phyloP scores from a whole-genome alignment of 2,113 vertebrate species.

The Bubo scandiacus region DNA sequence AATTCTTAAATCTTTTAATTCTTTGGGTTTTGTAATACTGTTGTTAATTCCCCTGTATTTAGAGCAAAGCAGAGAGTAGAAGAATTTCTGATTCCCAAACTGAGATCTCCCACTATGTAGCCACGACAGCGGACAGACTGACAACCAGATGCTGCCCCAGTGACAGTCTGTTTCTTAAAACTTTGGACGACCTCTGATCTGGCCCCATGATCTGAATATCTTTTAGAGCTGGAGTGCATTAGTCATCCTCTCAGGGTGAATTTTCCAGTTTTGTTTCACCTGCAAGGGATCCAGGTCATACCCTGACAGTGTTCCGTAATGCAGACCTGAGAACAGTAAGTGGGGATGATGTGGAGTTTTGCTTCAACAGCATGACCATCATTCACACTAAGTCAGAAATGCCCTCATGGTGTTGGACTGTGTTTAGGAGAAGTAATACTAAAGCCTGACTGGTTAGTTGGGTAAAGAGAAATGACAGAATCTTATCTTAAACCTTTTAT shows the following conservation, averaged over 20 bases:
- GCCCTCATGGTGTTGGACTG: background rate
- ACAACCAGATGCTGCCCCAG: background rate
- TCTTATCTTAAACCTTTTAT: background rate
- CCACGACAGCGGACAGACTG: background rate
- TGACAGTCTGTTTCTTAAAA: background rate
- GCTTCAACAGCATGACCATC: background rate
- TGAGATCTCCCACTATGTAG: background rate
- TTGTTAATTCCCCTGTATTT: background rate
- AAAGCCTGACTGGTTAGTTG: background rate
- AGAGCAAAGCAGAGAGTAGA: background rate
- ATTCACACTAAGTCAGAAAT: background rate
- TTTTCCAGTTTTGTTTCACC: background rate
- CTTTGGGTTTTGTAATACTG: background rate
- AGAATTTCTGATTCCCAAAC: background rate
- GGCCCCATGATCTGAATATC: no score
- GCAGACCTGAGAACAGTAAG: background rate
- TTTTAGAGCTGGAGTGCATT: background rate
- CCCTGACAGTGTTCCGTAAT: background rate
- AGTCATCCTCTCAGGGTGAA: background rate
- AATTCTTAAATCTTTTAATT: background rate
- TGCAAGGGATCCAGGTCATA: background rate
- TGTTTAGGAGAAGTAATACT: background rate
- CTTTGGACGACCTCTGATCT: background rate
- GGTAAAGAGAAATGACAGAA: background rate
- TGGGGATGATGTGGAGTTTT: background rate